phyloP scores from a whole-genome alignment of 2,113 vertebrate species.

The Physeter macrocephalus region DNA sequence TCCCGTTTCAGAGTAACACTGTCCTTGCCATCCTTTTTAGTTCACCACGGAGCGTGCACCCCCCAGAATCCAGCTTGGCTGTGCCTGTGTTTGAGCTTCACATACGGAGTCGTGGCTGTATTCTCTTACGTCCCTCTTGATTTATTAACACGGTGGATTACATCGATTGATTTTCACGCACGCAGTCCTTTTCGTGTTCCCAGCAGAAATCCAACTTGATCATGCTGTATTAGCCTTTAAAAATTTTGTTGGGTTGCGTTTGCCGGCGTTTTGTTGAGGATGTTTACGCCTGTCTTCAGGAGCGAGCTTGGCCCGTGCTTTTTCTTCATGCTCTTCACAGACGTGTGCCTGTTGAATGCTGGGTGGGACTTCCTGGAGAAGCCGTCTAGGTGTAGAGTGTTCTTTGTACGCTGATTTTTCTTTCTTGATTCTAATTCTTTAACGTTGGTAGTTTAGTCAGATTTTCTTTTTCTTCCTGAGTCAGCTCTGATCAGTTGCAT shows the following conservation, averaged over 20 bases:
- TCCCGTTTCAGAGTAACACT: not conserved
- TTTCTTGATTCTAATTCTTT: not conserved
- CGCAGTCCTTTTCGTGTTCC: not conserved
- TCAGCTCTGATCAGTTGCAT: not conserved
- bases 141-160: accelerated
- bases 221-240: not conserved
- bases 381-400: too few species aligned
- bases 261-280: too few species aligned
- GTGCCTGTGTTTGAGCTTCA: not conserved
- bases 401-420: not conserved
- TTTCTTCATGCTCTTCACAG: not conserved
- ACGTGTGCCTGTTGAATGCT: not conserved
- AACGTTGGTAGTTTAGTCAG: not conserved
- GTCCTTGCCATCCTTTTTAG: not conserved
- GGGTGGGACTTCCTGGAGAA: not conserved
- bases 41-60: not conserved
- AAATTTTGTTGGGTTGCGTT: not conserved
- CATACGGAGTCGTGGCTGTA: not conserved
- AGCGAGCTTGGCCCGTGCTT: too few species aligned
- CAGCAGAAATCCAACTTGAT: too few species aligned
- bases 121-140: not conserved
- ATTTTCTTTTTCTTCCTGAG: not conserved
- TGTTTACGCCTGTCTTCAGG: not conserved
- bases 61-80: not conserved
- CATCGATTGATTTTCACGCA: accelerated